These are phyloP conservation scores for Mizuhopecten yessoensis DNA, from an alignment of 1,140 invertebrate genomes.

Conservation along the genomic window DNA sequence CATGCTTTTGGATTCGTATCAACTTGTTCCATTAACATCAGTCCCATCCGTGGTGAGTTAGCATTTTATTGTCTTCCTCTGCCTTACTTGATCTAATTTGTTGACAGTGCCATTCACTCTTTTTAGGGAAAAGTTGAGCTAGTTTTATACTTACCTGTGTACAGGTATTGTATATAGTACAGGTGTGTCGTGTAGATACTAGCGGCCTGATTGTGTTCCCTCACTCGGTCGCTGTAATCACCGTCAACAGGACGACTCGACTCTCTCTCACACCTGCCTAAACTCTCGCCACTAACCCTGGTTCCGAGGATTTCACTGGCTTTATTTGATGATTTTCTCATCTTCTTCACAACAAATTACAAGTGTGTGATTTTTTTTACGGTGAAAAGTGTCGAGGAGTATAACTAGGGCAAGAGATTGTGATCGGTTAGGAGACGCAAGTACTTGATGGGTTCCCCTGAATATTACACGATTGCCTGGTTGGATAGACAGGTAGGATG, in stretches of 20 bases:
- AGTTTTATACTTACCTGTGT: conserved; percentile 30
- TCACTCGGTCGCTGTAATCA: conserved; percentile 37
- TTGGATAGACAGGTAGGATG: conserved; percentile 18
- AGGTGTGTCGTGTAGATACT: conserved; percentile 30
- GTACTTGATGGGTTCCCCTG: conserved; percentile 14
- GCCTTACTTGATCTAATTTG: background rate
- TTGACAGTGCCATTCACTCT: background rate
- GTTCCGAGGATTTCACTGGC: background rate
- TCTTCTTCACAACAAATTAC: background rate
- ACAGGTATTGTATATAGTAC: conserved; percentile 21
- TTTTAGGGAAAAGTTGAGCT: background rate
- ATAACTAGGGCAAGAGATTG: background rate
- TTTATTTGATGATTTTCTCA: background rate
- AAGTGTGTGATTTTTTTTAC: background rate
- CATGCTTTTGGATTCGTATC: conserved; percentile 55
- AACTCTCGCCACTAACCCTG: background rate
- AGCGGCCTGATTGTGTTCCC: conserved; percentile 4
- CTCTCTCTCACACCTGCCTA: conserved; percentile 30
- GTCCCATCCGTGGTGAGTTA: conserved; percentile 48
- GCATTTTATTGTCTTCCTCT: background rate
- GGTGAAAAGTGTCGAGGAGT: conserved; percentile 18
- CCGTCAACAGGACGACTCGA: background rate
- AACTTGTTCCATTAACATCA: conserved; percentile 48
- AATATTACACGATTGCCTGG: background rate
- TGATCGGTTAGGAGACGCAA: too few species aligned